Percentiles rank a stretch among this genome's conserved stretches.
Conservation (phyloP, 2,113 vertebrate species). For the Hymenochirus boettgeri region DNA sequence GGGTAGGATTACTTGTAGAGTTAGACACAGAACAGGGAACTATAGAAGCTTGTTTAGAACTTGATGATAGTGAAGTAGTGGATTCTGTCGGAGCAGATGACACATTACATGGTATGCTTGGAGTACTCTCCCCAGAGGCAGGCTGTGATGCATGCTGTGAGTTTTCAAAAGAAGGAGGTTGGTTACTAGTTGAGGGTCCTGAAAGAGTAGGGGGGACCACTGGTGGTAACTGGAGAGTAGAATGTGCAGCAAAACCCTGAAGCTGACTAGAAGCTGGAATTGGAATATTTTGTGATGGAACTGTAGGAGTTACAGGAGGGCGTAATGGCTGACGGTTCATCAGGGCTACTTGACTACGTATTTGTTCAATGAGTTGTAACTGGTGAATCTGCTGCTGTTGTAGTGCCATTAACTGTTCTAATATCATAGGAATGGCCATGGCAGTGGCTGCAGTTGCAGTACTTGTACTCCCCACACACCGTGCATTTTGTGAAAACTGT, state of each 20-base stretch:
- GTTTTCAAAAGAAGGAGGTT: slow-evolving; percentile 67
- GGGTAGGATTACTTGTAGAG: slow-evolving; percentile 56
- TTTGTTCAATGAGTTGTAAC: slow-evolving; percentile 96
- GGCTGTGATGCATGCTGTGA: slow-evolving; percentile 71
- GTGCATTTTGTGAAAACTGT: slow-evolving; percentile 86
- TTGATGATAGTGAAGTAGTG: slow-evolving; percentile 56
- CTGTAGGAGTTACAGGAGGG: slow-evolving; percentile 64
- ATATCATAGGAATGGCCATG: slow-evolving; percentile 90
- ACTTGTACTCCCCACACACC: slow-evolving; percentile 55
- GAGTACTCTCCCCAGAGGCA: slow-evolving; percentile 67
- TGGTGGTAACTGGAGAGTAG: slow-evolving; percentile 78
- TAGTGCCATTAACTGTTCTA: slow-evolving; percentile 93
- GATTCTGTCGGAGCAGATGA: slow-evolving; percentile 64
- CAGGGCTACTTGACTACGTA: slow-evolving; percentile 90
- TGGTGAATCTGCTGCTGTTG: slow-evolving; percentile 97
- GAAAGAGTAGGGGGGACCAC: slow-evolving; percentile 65
- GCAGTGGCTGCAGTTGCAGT: slow-evolving; percentile 66
- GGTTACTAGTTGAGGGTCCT: slow-evolving; percentile 58
- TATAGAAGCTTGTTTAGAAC: slow-evolving; percentile 62
- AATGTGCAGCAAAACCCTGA: slow-evolving; percentile 75
- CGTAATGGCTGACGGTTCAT: slow-evolving; percentile 84
- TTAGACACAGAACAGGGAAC: slow-evolving; percentile 64
- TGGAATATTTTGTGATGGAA: slow-evolving; percentile 59
- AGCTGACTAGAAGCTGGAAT: slow-evolving; percentile 72
- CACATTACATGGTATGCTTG: slow-evolving; percentile 58